Evolutionary conservation across 2,888 invertebrate genomes (phyloP).

Genomic region (Drosophila heteroneura): DNA sequence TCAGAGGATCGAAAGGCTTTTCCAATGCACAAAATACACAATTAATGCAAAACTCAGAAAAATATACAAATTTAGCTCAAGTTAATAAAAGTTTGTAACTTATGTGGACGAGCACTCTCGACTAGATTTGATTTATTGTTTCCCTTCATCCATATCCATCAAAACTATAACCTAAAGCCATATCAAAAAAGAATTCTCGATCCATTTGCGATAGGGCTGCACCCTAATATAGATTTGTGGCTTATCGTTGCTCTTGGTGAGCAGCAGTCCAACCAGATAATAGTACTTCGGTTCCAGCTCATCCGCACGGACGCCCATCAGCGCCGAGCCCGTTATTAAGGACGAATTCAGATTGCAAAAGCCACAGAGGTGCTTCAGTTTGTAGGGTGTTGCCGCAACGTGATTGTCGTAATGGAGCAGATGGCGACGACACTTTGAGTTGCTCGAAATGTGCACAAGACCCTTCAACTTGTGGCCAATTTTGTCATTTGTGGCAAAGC

Average conservation of each 20-base stretch:
- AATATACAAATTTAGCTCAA: background rate
- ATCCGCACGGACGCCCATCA: conserved; percentile 37
- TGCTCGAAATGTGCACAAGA: conserved; percentile 20
- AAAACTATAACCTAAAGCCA: background rate
- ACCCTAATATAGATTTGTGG: conserved; percentile 29
- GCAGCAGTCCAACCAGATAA: conserved; percentile 31
- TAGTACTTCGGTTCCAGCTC: conserved; percentile 17
- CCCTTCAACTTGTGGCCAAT: conserved; percentile 31
- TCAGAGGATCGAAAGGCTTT: background rate
- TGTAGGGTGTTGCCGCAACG: background rate
- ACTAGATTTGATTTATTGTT: background rate
- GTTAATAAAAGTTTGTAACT: background rate
- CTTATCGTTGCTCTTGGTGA: background rate
- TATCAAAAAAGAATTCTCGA: background rate
- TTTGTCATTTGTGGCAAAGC: conserved; percentile 19
- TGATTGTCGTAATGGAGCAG: background rate
- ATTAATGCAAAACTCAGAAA: background rate
- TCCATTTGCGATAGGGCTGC: conserved; percentile 37
- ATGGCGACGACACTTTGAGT: conserved; percentile 6
- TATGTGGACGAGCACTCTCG: background rate
- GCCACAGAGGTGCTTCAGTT: conserved; percentile 35
- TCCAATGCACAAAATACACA: background rate
- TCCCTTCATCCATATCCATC: background rate
- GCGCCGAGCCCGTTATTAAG: conserved; percentile 32
- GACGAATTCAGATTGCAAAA: conserved; percentile 4